A percentile compares a stretch with the other conserved stretches of the same genome.
These are phyloP conservation scores for Nothoprocta perdicaria DNA, from an alignment of 2,113 vertebrate species.

Conservation along the genomic window DNA sequence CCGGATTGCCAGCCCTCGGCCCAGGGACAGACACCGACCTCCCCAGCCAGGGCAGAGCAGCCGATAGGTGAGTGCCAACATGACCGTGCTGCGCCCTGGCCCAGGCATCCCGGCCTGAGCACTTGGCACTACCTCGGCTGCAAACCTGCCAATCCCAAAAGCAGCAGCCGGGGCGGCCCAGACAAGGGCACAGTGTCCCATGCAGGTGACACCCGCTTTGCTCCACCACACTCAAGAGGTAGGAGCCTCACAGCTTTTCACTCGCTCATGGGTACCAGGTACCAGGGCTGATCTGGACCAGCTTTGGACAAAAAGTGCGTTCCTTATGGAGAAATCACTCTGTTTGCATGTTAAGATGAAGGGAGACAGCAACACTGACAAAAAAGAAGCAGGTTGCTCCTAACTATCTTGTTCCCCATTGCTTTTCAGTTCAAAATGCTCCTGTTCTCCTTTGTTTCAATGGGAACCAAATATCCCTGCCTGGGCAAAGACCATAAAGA, in stretches of 20 bases:
- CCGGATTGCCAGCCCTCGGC: rapidly evolving
- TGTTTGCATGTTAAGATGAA: not conserved
- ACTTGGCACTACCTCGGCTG: rapidly evolving
- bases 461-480: not conserved
- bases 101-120: not conserved
- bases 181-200: rapidly evolving
- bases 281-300: not conserved
- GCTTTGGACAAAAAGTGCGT: not conserved
- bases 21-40: not conserved
- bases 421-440: not conserved
- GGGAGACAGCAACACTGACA: not conserved
- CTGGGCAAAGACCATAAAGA: not conserved
- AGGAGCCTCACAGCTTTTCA: not conserved
- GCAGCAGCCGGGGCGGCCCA: not conserved
- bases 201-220: not conserved
- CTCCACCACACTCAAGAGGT: not conserved
- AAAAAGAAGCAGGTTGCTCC: not conserved
- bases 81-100: not conserved
- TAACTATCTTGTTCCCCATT: not conserved
- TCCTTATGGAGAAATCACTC: not conserved
- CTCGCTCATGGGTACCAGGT: not conserved
- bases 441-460: rapidly evolving
- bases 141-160: not conserved
- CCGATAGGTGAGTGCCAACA: not conserved
- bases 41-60: not conserved